These are phyloP conservation scores for Centruroides vittatus DNA, from an alignment of 1,140 invertebrate genomes.

Conservation along the genomic window DNA sequence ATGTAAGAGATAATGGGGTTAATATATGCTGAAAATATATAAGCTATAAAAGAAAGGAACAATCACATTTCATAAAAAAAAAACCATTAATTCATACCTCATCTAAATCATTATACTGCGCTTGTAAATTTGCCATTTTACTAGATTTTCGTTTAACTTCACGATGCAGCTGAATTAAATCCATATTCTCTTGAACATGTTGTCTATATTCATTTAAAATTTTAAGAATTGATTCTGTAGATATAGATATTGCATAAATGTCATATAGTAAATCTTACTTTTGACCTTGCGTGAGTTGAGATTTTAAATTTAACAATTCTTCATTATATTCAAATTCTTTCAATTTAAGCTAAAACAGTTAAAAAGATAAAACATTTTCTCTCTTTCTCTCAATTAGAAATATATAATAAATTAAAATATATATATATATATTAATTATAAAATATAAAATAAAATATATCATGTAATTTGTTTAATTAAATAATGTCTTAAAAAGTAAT, in stretches of 20 bases:
- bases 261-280: slow-evolving; percentile 18
- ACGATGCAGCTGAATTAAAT: slow-evolving; percentile 33
- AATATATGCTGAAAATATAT: no score
- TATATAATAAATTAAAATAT: no score
- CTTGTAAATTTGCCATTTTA: slow-evolving; percentile 26
- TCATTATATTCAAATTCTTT: slow-evolving; percentile 30
- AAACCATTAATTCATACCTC: slow-evolving; percentile 21
- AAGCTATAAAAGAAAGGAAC: no score
- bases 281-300: slow-evolving; percentile 29
- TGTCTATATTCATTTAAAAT: slow-evolving; percentile 2
- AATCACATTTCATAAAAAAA: background rate
- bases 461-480: no score
- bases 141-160: slow-evolving; percentile 34
- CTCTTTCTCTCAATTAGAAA: no score
- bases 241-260: no score
- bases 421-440: no score
- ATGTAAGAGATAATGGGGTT: no score
- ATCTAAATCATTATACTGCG: slow-evolving; percentile 29
- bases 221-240: background rate
- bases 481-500: no score
- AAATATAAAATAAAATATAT: no score
- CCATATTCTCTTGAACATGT: slow-evolving; percentile 34
- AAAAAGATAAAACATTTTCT: no score
- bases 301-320: slow-evolving; percentile 29
- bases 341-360: slow-evolving; percentile 20